Percentiles rank a stretch among this genome's conserved stretches.
phyloP scores from a whole-genome alignment of 1,140 invertebrate species.

The Chelonus insularis region DNA sequence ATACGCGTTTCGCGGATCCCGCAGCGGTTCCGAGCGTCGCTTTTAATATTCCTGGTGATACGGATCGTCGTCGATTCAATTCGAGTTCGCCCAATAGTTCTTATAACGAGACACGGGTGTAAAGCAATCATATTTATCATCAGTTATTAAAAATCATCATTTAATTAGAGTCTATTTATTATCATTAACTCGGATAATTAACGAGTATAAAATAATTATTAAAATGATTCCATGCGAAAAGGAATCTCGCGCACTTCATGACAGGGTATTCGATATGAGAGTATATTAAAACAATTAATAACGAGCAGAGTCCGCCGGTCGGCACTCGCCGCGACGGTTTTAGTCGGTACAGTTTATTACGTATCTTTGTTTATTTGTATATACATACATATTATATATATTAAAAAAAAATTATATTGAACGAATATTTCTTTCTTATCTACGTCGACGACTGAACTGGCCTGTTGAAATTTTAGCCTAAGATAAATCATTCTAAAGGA shows the following conservation, averaged over 20 bases:
- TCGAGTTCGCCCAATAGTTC: slow-evolving; percentile 42
- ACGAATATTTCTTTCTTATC: neutral
- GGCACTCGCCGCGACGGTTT: neutral
- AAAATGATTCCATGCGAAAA: too few species aligned
- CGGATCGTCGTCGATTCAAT: slow-evolving; percentile 36
- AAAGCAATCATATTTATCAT: slow-evolving; percentile 20
- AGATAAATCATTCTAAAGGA: too few species aligned
- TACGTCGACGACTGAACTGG: neutral
- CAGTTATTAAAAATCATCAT: neutral
- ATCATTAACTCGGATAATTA: too few species aligned
- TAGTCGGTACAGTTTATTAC: neutral
- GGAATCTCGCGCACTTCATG: neutral
- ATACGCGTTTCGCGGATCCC: slow-evolving; percentile 23
- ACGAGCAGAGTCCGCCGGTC: slow-evolving; percentile 5
- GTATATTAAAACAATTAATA: neutral
- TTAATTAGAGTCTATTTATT: too few species aligned
- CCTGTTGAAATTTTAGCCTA: too few species aligned
- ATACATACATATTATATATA: neutral
- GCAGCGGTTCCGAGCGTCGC: slow-evolving; percentile 53
- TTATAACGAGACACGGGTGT: slow-evolving; percentile 58
- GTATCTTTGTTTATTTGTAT: neutral
- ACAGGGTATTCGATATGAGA: slow-evolving; percentile 9
- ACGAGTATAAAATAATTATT: neutral
- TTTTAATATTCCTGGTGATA: slow-evolving; percentile 54
- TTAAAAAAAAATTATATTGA: neutral